Evolutionary conservation across 2,888 invertebrate species (phyloP).

Genomic region (Drosophila paramelanica): DNA sequence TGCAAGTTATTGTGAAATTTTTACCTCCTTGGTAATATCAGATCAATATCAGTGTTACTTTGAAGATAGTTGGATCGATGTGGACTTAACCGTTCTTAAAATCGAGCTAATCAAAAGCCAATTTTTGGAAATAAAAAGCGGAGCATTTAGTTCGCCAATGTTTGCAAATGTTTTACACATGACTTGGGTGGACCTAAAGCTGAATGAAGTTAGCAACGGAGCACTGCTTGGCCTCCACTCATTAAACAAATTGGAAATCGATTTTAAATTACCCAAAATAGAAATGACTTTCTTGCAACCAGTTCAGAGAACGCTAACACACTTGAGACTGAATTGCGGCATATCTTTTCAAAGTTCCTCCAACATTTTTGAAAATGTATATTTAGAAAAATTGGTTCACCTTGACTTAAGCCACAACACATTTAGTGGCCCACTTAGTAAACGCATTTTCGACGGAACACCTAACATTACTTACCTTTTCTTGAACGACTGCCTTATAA

Average conservation of each 20-base stretch:
- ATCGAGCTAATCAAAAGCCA: constrained; percentile 58
- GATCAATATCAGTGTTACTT: constrained; percentile 28
- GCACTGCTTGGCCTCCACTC: constrained; percentile 74
- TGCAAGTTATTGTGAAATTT: constrained; percentile 28
- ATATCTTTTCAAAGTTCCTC: constrained; percentile 48
- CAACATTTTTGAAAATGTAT: constrained; percentile 69
- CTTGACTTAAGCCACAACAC: constrained; percentile 77
- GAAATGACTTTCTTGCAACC: constrained; percentile 79
- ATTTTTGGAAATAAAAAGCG: constrained; percentile 57
- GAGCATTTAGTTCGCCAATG: constrained; percentile 74
- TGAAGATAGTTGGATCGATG: constrained; percentile 52
- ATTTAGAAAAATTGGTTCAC: constrained; percentile 58
- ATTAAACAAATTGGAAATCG: constrained; percentile 68
- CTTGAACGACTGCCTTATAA: constrained; percentile 64
- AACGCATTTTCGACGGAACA: constrained; percentile 61
- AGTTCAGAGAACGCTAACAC: constrained; percentile 70
- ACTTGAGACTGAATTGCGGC: constrained; percentile 66
- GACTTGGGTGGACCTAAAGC: constrained; percentile 47
- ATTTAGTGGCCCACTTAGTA: constrained; percentile 64
- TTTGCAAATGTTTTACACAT: constrained; percentile 67
- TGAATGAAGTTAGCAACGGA: constrained; percentile 63
- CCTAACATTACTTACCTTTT: constrained; percentile 70
- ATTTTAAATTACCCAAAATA: constrained; percentile 49
- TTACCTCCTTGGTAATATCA: constrained; percentile 29
- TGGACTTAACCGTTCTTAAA: constrained; percentile 48